Percentiles rank a stretch among this genome's conserved stretches.
Conservation (phyloP, 2,797 vertebrate species). For the Anisognathus igniventris region DNA sequence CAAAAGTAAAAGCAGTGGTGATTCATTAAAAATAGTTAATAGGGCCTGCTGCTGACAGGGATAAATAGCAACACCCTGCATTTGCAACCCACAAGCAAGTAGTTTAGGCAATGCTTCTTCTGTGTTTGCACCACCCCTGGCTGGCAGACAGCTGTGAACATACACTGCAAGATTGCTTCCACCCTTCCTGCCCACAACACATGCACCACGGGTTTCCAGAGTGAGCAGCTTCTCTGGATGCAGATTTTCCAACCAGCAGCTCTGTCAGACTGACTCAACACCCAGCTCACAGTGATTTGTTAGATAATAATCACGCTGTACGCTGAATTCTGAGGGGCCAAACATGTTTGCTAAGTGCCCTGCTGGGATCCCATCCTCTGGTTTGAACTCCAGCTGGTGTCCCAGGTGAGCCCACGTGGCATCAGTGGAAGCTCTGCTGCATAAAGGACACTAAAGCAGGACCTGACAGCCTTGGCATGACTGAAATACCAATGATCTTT, state of each 20-base stretch:
- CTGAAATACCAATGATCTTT: not conserved
- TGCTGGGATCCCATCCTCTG: not conserved
- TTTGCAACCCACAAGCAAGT: constrained; percentile 59
- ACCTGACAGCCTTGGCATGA: not conserved
- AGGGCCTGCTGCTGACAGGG: constrained; percentile 71
- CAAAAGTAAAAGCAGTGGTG: constrained; percentile 78
- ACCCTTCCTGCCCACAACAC: constrained; percentile 18
- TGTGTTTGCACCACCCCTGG: not conserved
- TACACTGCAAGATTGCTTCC: constrained; percentile 31
- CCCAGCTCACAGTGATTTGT: not conserved
- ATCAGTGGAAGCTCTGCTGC: not conserved
- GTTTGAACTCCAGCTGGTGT: not conserved
- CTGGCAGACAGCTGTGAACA: constrained; percentile 41
- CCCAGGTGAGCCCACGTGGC: not conserved
- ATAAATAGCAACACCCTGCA: constrained; percentile 70
- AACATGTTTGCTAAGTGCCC: not conserved
- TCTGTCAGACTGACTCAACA: not conserved
- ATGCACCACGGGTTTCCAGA: constrained; percentile 1
- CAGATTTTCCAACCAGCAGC: constrained; percentile 7
- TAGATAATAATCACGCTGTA: not conserved
- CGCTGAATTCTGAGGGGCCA: not conserved
- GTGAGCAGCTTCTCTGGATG: constrained; percentile 10
- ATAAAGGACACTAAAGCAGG: not conserved
- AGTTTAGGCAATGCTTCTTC: constrained; percentile 61
- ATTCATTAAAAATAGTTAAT: constrained; percentile 85